phyloP scores from a whole-genome alignment of 1,140 invertebrate species.

The Drosophila nigromelanica region DNA sequence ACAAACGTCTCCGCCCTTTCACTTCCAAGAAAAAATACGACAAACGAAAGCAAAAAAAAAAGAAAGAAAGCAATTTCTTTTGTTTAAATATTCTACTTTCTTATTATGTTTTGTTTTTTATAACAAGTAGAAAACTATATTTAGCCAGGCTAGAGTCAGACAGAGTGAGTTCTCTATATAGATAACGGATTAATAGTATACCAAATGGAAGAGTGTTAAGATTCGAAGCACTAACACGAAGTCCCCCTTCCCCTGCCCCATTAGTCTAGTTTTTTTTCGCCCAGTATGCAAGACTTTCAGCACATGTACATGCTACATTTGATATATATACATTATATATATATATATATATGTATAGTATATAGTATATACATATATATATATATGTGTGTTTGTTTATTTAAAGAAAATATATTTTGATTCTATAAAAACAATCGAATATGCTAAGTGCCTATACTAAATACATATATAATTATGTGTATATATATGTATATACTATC shows the following conservation, averaged over 20 bases:
- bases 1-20: constrained; percentile 46
- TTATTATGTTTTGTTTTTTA: constrained; percentile 8
- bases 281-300: no score
- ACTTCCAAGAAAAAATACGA: constrained; percentile 42
- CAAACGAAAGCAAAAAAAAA: no score
- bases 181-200: constrained; percentile 7
- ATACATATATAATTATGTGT: constrained; percentile 51
- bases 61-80: not conserved
- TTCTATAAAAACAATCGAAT: constrained; percentile 81
- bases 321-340: constrained; percentile 7
- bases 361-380: constrained; percentile 27
- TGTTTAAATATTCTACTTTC: not conserved
- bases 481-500: constrained; percentile 20
- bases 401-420: constrained; percentile 69
- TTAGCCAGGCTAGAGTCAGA: constrained; percentile 1
- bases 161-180: constrained; percentile 5
- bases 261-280: no score
- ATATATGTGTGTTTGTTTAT: constrained; percentile 36
- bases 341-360: constrained; percentile 10
- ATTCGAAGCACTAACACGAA: no score
- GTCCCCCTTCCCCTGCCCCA: no score
- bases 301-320: not conserved
- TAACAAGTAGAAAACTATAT: not conserved
- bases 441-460: constrained; percentile 81
- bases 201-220: constrained; percentile 8